A percentile compares a stretch with the other conserved stretches of the same genome.
Evolutionary conservation across 2,113 vertebrate species (phyloP).

Genomic region (Ursus arctos): DNA sequence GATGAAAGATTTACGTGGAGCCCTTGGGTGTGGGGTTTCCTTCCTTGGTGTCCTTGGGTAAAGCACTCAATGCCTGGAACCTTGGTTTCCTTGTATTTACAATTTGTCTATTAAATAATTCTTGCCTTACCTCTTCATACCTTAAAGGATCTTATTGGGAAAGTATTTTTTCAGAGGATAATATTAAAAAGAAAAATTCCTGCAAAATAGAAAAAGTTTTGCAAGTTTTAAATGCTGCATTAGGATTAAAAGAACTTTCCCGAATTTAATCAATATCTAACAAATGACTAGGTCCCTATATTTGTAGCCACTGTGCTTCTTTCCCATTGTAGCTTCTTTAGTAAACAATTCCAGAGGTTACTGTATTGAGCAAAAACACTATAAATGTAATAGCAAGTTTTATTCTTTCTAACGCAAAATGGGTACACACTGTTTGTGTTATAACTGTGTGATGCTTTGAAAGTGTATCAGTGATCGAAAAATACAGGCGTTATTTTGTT

Average conservation of each 20-base stretch:
- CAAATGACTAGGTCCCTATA: not conserved
- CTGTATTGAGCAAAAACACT: slow-evolving; percentile 2
- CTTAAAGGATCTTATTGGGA: not conserved
- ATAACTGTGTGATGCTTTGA: not conserved
- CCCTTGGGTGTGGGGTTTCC: not conserved
- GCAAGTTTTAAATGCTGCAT: not conserved
- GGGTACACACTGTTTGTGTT: not conserved
- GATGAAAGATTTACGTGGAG: not conserved
- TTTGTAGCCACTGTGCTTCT: not conserved
- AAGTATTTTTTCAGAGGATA: not conserved
- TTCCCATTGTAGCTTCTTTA: not conserved
- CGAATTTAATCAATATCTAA: not conserved
- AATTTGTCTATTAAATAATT: not conserved
- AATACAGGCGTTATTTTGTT: not conserved
- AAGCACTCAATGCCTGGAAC: not conserved
- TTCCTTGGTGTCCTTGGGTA: not conserved
- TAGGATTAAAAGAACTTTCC: not conserved
- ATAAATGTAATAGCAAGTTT: slow-evolving; percentile 30
- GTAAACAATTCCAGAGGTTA: not conserved
- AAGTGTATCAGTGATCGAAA: slow-evolving; percentile 60
- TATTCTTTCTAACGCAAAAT: slow-evolving; percentile 51
- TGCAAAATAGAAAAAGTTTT: not conserved
- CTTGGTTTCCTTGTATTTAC: not conserved
- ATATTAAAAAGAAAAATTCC: slow-evolving; percentile 4
- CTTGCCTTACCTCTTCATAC: not conserved